Conservation (phyloP, 2,888 invertebrate species). For the Gymnoscelis rufifasciata region DNA sequence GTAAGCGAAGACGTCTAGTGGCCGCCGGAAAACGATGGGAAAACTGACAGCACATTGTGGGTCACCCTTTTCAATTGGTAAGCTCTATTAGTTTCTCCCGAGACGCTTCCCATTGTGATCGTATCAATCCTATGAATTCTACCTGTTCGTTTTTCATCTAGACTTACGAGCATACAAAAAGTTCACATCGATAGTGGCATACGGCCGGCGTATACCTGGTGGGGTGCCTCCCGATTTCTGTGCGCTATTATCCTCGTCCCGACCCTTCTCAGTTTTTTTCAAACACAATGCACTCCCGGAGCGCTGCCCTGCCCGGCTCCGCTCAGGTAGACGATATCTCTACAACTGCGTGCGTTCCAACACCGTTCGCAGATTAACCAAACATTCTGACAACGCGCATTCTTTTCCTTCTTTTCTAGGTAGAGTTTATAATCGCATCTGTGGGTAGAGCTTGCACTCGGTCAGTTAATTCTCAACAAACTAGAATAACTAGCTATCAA, state of each 20-base stretch:
- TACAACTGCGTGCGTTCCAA: slow-evolving; percentile 43
- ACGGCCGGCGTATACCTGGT: slow-evolving; percentile 38
- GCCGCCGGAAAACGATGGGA: slow-evolving; percentile 26
- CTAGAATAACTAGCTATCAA: slow-evolving; percentile 48
- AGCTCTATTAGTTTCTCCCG: background rate
- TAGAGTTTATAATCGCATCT: slow-evolving; percentile 2
- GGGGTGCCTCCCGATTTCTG: slow-evolving; percentile 40
- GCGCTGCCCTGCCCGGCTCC: slow-evolving; percentile 51
- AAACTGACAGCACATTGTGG: slow-evolving; percentile 14
- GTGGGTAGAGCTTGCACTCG: slow-evolving; percentile 18
- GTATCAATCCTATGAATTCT: background rate
- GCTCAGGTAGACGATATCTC: slow-evolving; percentile 57
- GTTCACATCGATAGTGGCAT: slow-evolving; percentile 26
- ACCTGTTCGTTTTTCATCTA: slow-evolving; percentile 15
- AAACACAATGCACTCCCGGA: slow-evolving; percentile 59
- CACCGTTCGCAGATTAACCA: slow-evolving; percentile 54
- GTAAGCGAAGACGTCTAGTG: slow-evolving; percentile 38
- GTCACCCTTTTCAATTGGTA: slow-evolving; percentile 10
- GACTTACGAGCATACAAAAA: slow-evolving; percentile 18
- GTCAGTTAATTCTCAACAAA: slow-evolving; percentile 36
- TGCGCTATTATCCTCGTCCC: slow-evolving; percentile 54
- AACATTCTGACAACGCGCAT: slow-evolving; percentile 41
- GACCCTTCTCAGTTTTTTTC: slow-evolving; percentile 74
- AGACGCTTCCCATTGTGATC: background rate
- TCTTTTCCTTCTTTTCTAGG: slow-evolving; percentile 35